Evolutionary conservation across 2,113 vertebrate species (phyloP), one percentile per base, ranked within the genome.

Genomic region (Macrotus californicus): DNA sequence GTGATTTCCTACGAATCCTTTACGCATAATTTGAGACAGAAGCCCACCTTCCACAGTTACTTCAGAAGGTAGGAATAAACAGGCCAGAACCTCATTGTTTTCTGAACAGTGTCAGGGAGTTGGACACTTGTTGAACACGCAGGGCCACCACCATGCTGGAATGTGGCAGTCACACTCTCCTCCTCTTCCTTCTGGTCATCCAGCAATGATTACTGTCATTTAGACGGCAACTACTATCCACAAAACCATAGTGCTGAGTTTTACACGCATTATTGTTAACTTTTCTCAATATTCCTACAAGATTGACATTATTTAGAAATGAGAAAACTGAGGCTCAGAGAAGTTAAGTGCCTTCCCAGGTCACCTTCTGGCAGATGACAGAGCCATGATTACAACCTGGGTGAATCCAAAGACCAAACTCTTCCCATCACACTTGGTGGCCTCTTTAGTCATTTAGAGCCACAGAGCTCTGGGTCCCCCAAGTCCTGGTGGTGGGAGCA

Each of bases 11-110:
- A 79, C 18, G 73, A 88, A 79, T 39, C 29, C 48, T 89, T 89
- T 79, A 61, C 19, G 59, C 36, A 43, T 76, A 54, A 94, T 93
- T 87, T 94, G 92, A 94, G 70, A 92, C 80, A 87, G 84, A 94
- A 81, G 85, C 31, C 48, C 52, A 24, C 92, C 19, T 81, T 87
- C n/a, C 70, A n/a, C n/a, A 91, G 77, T 56, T 91, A 89, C 34
- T 54, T 96, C 43, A 84, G 89, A 86, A 86, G 41, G 36, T 1
- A 75, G 36, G 36, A 77, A 36, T 29, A 84, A 87, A 50, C 1
- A 34, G 64, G 84, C 34, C 24, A 24, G 54, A 83, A 41, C 54
- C 54, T 80, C 67, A 87, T 10, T 72, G 10, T 85, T 34, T 52
- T 67, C 39, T 88, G 52, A 39, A 48, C 36, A 14, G 76, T 3